Conservation (phyloP, 2,113 vertebrate genomes). For the Shinisaurus crocodilurus region DNA sequence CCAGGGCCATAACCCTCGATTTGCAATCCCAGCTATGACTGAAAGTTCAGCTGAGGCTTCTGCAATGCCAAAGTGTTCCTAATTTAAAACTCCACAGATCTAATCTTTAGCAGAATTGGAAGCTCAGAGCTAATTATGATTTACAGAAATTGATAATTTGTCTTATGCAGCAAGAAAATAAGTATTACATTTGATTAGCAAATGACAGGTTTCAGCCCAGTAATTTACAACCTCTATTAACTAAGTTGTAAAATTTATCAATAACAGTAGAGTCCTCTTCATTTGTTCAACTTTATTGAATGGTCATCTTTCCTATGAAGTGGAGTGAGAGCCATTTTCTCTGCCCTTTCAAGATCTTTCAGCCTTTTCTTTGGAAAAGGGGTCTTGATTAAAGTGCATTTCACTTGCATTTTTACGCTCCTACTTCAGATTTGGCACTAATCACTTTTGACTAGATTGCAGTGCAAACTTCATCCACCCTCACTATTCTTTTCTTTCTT, state of each 20-base stretch:
- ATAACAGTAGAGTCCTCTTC: slow-evolving; percentile 30
- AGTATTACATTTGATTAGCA: slow-evolving; percentile 72
- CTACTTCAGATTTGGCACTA: not conserved
- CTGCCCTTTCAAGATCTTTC: not conserved
- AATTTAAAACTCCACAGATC: slow-evolving; percentile 45
- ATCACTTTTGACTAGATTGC: not conserved
- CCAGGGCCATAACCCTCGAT: not conserved
- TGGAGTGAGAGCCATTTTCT: not conserved
- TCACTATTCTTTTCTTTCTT: no score
- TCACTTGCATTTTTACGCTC: not conserved
- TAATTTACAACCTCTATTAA: slow-evolving; percentile 72
- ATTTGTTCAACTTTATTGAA: slow-evolving; percentile 30
- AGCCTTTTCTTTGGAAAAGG: not conserved
- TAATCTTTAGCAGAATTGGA: slow-evolving; percentile 56
- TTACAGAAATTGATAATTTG: slow-evolving; percentile 69
- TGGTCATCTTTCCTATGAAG: not conserved
- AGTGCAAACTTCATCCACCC: not conserved
- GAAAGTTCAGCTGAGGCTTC: not conserved
- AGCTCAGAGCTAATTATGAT: slow-evolving; percentile 56
- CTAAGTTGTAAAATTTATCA: slow-evolving; percentile 66
- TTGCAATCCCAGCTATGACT: slow-evolving; percentile 2
- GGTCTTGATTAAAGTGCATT: not conserved
- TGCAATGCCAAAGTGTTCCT: slow-evolving; percentile 39
- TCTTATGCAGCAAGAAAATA: slow-evolving; percentile 68
- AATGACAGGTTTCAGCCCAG: slow-evolving; percentile 71